Evolutionary conservation across 2,797 vertebrate species (phyloP).

Genomic region (Catharus ustulatus): DNA sequence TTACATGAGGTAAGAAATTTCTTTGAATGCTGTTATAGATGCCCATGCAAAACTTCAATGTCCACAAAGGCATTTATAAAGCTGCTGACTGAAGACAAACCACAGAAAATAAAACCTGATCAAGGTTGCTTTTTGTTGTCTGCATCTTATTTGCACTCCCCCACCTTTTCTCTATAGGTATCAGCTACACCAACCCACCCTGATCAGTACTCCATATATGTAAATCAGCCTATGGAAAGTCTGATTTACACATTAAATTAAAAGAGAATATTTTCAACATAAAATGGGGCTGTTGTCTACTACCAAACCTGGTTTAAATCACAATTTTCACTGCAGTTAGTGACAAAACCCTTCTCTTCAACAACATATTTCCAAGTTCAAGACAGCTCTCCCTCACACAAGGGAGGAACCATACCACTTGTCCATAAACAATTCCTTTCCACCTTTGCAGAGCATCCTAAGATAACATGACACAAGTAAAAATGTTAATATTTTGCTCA

Average conservation of each 20-base stretch:
- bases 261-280: background rate
- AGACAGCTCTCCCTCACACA: background rate
- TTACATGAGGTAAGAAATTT: background rate
- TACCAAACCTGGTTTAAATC: background rate
- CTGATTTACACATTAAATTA: background rate
- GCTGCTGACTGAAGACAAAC: background rate
- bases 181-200: background rate
- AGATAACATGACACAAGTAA: background rate
- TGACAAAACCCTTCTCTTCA: background rate
- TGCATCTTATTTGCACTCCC: background rate
- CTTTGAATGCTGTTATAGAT: background rate
- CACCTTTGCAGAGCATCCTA: background rate
- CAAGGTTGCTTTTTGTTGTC: background rate
- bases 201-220: background rate
- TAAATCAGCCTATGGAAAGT: background rate
- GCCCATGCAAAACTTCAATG: background rate
- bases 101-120: background rate
- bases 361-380: background rate
- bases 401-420: accelerated
- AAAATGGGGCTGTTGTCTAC: background rate
- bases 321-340: background rate
- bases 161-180: background rate
- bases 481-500: background rate
- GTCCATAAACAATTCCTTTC: background rate
- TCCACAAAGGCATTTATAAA: background rate